phyloP scores from a whole-genome alignment of 2,888 invertebrate genomes.

The Tipula vernalis region DNA sequence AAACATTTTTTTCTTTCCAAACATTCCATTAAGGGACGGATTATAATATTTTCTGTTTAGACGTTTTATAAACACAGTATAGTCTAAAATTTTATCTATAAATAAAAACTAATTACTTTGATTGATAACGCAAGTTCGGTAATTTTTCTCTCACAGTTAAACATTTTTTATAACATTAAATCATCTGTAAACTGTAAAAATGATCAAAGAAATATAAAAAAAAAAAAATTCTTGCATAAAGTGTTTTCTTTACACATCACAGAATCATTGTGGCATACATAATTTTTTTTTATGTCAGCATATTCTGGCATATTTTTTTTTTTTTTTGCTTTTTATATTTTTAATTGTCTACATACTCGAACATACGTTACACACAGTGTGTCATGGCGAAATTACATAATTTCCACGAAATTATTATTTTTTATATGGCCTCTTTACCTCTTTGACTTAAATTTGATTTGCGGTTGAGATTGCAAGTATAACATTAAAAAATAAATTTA shows the following conservation, averaged over 20 bases:
- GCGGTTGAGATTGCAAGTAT: not conserved
- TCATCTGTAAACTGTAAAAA: not conserved
- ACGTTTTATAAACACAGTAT: too few relatives aligned
- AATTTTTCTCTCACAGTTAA: not conserved
- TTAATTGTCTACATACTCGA: not conserved
- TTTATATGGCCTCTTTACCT: not conserved
- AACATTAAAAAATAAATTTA: too few relatives aligned
- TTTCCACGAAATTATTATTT: not conserved
- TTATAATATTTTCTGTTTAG: not conserved
- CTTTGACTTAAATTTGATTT: not conserved
- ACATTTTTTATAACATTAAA: not conserved
- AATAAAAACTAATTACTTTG: too few relatives aligned
- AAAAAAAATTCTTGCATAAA: not conserved
- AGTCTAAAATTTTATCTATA: too few relatives aligned
- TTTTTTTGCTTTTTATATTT: not conserved
- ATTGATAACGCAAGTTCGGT: not conserved
- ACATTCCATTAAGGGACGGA: not conserved
- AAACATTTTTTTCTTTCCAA: not conserved
- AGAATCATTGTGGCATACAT: not conserved
- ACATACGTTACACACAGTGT: not conserved
- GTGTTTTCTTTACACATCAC: not conserved
- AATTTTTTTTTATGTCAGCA: not conserved
- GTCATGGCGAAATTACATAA: not conserved
- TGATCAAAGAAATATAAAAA: not conserved
- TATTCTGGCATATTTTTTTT: not conserved